These are phyloP conservation scores for Melanophora roralis DNA, from an alignment of 2,888 invertebrate genomes.

Conservation along the genomic window DNA sequence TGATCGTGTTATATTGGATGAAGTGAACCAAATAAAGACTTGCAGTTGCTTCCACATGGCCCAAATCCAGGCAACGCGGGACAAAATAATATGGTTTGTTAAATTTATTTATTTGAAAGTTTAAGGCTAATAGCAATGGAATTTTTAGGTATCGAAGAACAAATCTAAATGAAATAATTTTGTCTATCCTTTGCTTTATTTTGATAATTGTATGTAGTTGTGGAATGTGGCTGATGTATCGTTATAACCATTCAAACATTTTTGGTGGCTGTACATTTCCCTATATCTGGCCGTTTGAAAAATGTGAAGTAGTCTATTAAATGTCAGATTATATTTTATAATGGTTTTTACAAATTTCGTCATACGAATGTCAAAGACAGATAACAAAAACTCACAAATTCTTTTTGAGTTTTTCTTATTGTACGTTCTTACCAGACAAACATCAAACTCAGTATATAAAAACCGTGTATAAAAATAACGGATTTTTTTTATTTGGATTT, in stretches of 20 bases:
- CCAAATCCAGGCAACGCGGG: conserved; percentile 43
- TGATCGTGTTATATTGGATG: conserved; percentile 55
- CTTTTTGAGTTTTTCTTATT: too few relatives aligned
- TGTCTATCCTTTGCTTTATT: conserved; percentile 41
- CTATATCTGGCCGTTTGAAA: conserved; percentile 62
- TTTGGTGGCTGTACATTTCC: conserved; percentile 66
- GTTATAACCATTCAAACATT: conserved; percentile 61
- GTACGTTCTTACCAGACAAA: too few relatives aligned
- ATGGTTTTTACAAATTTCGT: too few relatives aligned
- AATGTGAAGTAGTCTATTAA: conserved; percentile 64
- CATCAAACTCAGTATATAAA: too few relatives aligned
- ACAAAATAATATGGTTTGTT: conserved; percentile 49
- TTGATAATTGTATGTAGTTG: conserved; percentile 51
- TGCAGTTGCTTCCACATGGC: conserved; percentile 67
- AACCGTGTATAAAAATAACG: too few relatives aligned
- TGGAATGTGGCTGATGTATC: conserved; percentile 53
- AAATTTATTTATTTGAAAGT: not conserved
- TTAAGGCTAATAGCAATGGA: not conserved
- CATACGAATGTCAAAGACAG: too few relatives aligned
- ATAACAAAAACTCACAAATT: too few relatives aligned
- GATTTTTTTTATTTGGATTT: too few relatives aligned
- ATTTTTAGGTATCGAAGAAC: conserved; percentile 56
- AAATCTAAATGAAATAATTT: conserved; percentile 38
- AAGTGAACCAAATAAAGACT: conserved; percentile 57
- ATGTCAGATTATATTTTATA: not conserved